A percentile compares a stretch with the other conserved stretches of the same genome.
These are phyloP conservation scores for Andinoacara biseriatus DNA, from an alignment of 2,113 vertebrate species.

Conservation along the genomic window DNA sequence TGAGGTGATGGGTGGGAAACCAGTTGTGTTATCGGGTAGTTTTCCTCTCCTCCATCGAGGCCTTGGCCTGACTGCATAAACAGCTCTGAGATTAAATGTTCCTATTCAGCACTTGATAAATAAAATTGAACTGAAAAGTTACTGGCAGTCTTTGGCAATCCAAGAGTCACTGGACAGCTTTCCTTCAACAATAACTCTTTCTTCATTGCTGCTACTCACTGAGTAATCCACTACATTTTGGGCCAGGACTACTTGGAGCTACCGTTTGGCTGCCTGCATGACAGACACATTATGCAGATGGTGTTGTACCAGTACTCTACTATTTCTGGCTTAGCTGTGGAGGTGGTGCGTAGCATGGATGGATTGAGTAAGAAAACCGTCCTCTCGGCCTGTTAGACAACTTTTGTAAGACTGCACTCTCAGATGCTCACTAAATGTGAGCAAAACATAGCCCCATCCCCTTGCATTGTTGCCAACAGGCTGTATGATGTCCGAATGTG, in stretches of 20 bases:
- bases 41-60: background rate
- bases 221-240: no score
- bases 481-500: background rate
- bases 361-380: background rate
- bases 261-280: background rate
- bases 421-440: background rate
- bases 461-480: background rate
- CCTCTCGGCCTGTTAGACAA: background rate
- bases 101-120: background rate
- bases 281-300: background rate
- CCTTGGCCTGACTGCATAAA: background rate
- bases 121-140: background rate
- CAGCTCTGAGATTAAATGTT: background rate
- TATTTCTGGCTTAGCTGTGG: background rate
- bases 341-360: background rate
- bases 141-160: background rate
- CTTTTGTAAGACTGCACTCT: background rate
- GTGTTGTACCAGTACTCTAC: background rate
- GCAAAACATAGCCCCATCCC: background rate
- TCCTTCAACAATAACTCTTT: background rate
- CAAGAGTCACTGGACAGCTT: accelerated
- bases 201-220: background rate
- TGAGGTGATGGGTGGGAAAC: background rate
- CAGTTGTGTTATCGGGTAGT: background rate
- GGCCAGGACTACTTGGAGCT: accelerated